A percentile compares a stretch with the other conserved stretches of the same genome.
Conservation (phyloP, 2,797 vertebrate species). For the Danio jaintianensis region DNA sequence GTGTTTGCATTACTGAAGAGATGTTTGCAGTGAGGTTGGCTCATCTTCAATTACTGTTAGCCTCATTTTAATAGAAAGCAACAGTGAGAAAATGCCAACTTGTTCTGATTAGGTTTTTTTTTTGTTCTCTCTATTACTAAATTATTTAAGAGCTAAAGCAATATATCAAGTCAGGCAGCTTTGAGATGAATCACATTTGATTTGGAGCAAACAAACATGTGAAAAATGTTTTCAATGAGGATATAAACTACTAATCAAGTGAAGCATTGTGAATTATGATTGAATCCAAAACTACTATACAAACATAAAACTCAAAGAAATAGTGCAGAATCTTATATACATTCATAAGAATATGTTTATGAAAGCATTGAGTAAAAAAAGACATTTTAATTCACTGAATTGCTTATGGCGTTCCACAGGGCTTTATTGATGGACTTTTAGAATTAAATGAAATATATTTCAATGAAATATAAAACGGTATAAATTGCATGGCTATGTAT, state of each 20-base stretch:
- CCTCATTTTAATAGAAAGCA: not conserved
- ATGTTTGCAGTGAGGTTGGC: conserved; percentile 32
- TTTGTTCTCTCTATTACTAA: too few relatives aligned
- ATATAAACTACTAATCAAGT: not conserved
- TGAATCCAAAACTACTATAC: not conserved
- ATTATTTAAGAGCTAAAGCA: not conserved
- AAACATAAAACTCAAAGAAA: not conserved
- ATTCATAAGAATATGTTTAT: too few relatives aligned
- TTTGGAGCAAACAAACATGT: not conserved
- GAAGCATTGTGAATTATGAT: not conserved
- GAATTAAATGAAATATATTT: not conserved
- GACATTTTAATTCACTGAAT: not conserved
- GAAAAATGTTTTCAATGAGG: not conserved
- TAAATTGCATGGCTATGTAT: too few relatives aligned
- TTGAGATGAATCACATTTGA: not conserved
- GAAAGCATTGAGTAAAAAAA: not conserved
- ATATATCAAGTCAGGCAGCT: not conserved
- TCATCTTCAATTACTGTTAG: conserved; percentile 25
- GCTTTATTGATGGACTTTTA: not conserved
- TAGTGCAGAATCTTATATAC: too few relatives aligned
- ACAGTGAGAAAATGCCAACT: not conserved
- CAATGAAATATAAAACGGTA: not conserved
- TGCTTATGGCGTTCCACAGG: not conserved
- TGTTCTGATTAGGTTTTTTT: not conserved
- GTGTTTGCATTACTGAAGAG: conserved; percentile 2